These are phyloP conservation scores for Sebastiscus albofasciatus DNA, from an alignment of 2,797 vertebrate species.

Conservation along the genomic window DNA sequence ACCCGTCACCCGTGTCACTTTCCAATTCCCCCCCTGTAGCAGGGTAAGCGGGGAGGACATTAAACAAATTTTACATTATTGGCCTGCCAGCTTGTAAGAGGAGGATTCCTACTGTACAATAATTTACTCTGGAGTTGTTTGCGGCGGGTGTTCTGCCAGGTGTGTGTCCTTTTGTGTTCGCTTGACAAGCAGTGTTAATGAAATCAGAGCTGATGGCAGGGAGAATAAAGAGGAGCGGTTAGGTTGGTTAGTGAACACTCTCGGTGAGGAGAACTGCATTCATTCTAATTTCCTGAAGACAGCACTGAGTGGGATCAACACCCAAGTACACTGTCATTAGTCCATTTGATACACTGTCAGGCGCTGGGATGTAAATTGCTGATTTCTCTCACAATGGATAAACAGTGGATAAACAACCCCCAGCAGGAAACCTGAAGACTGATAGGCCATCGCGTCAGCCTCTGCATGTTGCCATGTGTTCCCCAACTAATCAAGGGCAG, in stretches of 20 bases:
- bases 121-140: constrained; percentile 65
- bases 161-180: constrained; percentile 75
- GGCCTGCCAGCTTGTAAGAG: constrained; percentile 59
- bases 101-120: constrained; percentile 66
- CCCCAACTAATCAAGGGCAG: constrained; percentile 96
- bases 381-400: constrained; percentile 78
- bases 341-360: constrained; percentile 72
- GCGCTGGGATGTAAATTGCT: constrained; percentile 83
- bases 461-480: constrained; percentile 91
- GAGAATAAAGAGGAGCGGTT: constrained; percentile 69
- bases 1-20: constrained; percentile 76
- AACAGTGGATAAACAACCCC: constrained; percentile 89
- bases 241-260: constrained; percentile 58
- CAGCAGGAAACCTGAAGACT: constrained; percentile 89
- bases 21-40: constrained; percentile 63
- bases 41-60: constrained; percentile 68
- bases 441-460: constrained; percentile 93
- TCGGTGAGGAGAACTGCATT: constrained; percentile 52
- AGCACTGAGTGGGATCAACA: constrained; percentile 65
- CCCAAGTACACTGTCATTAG: constrained; percentile 70
- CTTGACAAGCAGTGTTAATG: constrained; percentile 79
- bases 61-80: constrained; percentile 80
- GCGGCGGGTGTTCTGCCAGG: constrained; percentile 67
- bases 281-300: constrained; percentile 76
- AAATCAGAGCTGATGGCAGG: constrained; percentile 75